Base-by-base conservation (phyloP, 1,140 invertebrate genomes). In the Chionoecetes opilio region DNA sequence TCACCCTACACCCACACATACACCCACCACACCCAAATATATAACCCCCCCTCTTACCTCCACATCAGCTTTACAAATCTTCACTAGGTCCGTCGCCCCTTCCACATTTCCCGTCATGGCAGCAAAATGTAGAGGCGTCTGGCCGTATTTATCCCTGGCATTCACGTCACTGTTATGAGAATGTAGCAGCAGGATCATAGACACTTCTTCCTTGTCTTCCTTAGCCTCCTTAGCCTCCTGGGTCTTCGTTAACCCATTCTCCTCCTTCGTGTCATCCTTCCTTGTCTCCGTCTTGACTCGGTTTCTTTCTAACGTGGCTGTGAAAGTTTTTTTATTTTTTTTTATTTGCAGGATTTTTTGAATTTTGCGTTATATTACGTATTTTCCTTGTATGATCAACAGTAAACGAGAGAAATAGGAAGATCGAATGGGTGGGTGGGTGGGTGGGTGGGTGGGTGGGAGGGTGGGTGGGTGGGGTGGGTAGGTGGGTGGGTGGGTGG, bases 101-200 rank as follows among this genome's bases (percentile, higher is more conserved):
- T 11, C 38, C 31, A 85, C 21, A 53, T 94, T 94, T 9, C 97
- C 97, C 94, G 97, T 96, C 97, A 97, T 97, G 86, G 97, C 97
- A 32, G 97, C 97, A 96, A 97, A 97, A 95, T 97, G 97, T 0
- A 97, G 96, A 0, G 97, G 97, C 3, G 97, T 97, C 92, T 97
- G 96, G 1, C 97, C 97, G 96, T 97, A 97, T 17, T 96, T 96
- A 96, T 97, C 97, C 63, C 96, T 92, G 32, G 96, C 96, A 95
- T 97, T 97, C 21, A 97, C 96, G 82, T 97, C 95, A 11, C 97
- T 97, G 29, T 97, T 96, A 38, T 96, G 95, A 46, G 95, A 95
- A 26, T 97, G 96, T 9, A 97, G 96, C 34, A 96, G 97, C 26
- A 31, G 6, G 53, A 94, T 82, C 88, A 91, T 91, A 0, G 93